Evolutionary conservation across 2,113 vertebrate genomes (phyloP), one percentile per base, ranked within the genome.

Genomic region (Holacanthus passer): DNA sequence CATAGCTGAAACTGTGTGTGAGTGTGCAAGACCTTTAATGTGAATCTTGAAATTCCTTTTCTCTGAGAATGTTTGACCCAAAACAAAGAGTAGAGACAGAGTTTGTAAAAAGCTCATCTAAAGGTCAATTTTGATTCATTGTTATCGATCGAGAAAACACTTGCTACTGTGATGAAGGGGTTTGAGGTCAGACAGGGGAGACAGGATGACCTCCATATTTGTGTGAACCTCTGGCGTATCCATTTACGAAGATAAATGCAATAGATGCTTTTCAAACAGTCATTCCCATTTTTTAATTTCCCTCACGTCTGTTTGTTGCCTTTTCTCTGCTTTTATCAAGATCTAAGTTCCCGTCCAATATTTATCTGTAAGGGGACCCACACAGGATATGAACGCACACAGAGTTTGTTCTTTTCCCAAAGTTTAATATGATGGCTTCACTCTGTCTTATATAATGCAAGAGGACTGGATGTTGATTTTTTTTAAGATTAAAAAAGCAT

Each of bases 381-480:
- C 32, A 60, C 66, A 39, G 63, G 58, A 76, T 67, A 56, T 67
- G 35, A 52, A 71, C 47, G 29, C 39, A 35, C 35, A 35, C 35
- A 35, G 35, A 65, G 9, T 50, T 50, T 68, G 55, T 39, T 58
- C 29, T 64, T 58, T 19, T 39, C 19, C 47, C 20, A 56, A 52
- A 70, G 11, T 65, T 79, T 64, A 74, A 86, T 78, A 80, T 50
- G 67, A 75, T 39, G 52, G 58, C 59, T 35, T 82, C 55, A 66
- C 48, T 68, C 56, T 10, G 19, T 60, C 56, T 87, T 81, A 71
- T 62, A 60, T 78, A 80, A 82, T 53, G 11, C 29, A 50, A 62
- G 17, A 77, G 24, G 32, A 32, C 31, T 56, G 67, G 62, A 79
- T 86, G 65, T 75, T 24, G 27, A 29, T 74, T 62, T 60, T 50